Base-by-base conservation (phyloP, 1,140 invertebrate species). In the Pachypeltis micranthus region DNA sequence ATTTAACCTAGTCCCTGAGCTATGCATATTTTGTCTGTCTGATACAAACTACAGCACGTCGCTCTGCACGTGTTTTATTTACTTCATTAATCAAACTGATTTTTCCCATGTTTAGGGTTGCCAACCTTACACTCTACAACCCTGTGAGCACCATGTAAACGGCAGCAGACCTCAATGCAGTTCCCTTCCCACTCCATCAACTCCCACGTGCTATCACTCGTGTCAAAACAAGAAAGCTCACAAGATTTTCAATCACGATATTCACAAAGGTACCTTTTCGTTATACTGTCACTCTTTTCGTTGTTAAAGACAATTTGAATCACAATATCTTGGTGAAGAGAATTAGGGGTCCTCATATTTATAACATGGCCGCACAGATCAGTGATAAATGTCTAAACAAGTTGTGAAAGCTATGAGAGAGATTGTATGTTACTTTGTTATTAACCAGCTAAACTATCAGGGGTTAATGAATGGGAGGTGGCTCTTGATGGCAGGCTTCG, bases 71-170 rank as follows among this genome's bases (percentile, higher is more conserved):
- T 10, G 7, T 51, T 61, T 34, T 66, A 24, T 26, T 1, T 2
- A 2, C 4, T 2, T 2, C 26, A 25, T 7, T 26, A 24, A 24
- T 56, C 26, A 24, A 10, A 10, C 4, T 7, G 7, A n/a, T 14
- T 16, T 56, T 64, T 69, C 19, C 62, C n/a, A n/a, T n/a, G n/a
- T n/a, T n/a, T n/a, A 83, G 76, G 88, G 91, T 27, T 96, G 92
- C 74, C 80, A 82, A 66, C 91, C 92, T 1, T 96, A 96, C 69
- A 78, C 81, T 68, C 86, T 95, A 64, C 74, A 79, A 23, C 85
- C 88, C 0, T 96, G 93, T 73, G 91, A 93, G 71, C 92, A 96
- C 74, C 91, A 94, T 71, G 82, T 86, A 0, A 85, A 83, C 63
- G 92, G 91, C 16, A 78, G 81, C 10, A 74, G 86, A 65, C 79